A percentile compares a stretch with the other conserved stretches of the same genome.
These are phyloP conservation scores for Cololabis saira DNA, from an alignment of 2,113 vertebrate species.

Conservation along the genomic window DNA sequence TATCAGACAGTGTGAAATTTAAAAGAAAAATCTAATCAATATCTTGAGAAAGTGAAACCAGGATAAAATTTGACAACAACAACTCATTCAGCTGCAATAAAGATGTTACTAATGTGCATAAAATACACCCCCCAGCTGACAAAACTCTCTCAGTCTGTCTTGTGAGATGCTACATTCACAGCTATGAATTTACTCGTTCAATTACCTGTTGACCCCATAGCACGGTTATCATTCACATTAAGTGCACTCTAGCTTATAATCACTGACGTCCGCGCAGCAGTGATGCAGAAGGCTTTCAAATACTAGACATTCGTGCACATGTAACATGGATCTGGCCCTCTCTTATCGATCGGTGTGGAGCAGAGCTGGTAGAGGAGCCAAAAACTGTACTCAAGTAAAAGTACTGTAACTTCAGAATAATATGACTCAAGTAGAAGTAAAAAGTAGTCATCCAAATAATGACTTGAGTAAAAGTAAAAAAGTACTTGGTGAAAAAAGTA, in stretches of 20 bases:
- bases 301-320: neutral
- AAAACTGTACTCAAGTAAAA: too few relatives aligned
- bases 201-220: slow-evolving; percentile 45
- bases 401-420: too few relatives aligned
- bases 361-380: too few relatives aligned
- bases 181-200: slow-evolving; percentile 45
- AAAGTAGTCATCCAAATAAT: too few relatives aligned
- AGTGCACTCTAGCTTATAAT: slow-evolving; percentile 18
- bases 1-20: too few relatives aligned
- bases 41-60: too few relatives aligned
- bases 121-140: neutral
- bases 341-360: neutral
- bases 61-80: too few relatives aligned
- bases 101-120: neutral
- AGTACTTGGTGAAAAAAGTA: too few relatives aligned
- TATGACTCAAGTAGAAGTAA: too few relatives aligned
- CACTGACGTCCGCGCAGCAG: slow-evolving; percentile 9
- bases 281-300: neutral
- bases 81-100: neutral
- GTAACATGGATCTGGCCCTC: neutral
- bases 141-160: neutral
- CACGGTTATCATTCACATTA: slow-evolving; percentile 21
- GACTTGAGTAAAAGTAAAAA: too few relatives aligned
- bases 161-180: slow-evolving; percentile 9
- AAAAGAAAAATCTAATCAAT: too few relatives aligned